These are phyloP conservation scores for Mus spretus DNA, from an alignment of 2,797 vertebrate species.

Conservation along the genomic window DNA sequence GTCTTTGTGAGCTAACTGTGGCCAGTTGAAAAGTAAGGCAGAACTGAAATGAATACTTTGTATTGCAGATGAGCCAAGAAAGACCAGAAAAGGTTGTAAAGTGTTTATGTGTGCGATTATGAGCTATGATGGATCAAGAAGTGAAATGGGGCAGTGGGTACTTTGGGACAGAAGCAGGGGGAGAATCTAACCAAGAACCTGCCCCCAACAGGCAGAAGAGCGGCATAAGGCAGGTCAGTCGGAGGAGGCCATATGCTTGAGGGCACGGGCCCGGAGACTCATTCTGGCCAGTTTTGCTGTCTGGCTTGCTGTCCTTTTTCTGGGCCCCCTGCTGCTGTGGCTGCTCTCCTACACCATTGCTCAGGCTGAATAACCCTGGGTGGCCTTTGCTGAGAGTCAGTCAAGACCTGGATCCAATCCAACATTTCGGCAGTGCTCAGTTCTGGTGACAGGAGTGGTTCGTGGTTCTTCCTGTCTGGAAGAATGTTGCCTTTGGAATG, in stretches of 20 bases:
- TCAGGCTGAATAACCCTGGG: slow-evolving; percentile 87
- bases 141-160: slow-evolving; percentile 38
- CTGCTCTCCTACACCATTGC: slow-evolving; percentile 90
- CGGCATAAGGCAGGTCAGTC: slow-evolving; percentile 69
- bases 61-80: slow-evolving; percentile 44
- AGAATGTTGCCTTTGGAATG: slow-evolving; percentile 40
- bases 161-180: slow-evolving; percentile 51
- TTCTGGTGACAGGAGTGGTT: slow-evolving; percentile 43
- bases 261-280: slow-evolving; percentile 82
- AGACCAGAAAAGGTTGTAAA: slow-evolving; percentile 6
- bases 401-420: slow-evolving; percentile 69
- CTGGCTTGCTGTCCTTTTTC: slow-evolving; percentile 85
- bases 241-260: slow-evolving; percentile 65
- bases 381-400: slow-evolving; percentile 73
- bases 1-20: not conserved
- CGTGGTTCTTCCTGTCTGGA: slow-evolving; percentile 66
- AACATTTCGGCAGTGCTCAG: slow-evolving; percentile 48
- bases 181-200: slow-evolving; percentile 79
- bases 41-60: not conserved
- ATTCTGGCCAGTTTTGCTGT: slow-evolving; percentile 87
- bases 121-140: not conserved
- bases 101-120: slow-evolving; percentile 22
- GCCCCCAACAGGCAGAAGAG: slow-evolving; percentile 88
- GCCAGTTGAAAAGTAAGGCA: not conserved
- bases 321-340: slow-evolving; percentile 81